Evolutionary conservation across 2,888 invertebrate species (phyloP), one percentile per base, ranked within the genome.

Genomic region (Acanthosepion esculentum): DNA sequence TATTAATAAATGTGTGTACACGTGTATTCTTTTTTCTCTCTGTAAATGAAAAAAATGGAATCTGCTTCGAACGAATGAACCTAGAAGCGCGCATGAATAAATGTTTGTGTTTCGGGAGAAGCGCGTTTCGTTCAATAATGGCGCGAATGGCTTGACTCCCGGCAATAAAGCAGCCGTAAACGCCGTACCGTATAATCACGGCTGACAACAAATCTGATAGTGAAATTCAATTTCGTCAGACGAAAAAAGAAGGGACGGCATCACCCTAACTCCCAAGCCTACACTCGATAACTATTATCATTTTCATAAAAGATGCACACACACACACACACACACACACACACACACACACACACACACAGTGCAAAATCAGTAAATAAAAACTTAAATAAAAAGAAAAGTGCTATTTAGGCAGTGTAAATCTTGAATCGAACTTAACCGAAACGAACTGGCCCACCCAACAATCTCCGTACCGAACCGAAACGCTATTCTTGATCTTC

Each of bases 111-210:
- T 15, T 78, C 78, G 78, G 78, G 78, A 12, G 78, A n/a, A 78
- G 10, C 15, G 10, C 15, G n/a, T 78, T 78, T 78, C 78, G n/a
- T 78, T 78, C 78, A 78, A 78, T 78, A 33, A 78, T 78, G 78
- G 78, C 78, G 78, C 78, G 78, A 78, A 78, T 78, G 78, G 33
- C 78, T 78, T 78, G 78, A 78, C 78, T 78, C 78, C 78, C n/a
- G 33, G 78, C 78, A 78, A 78, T 78, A 78, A 78, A 78, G 78
- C 33, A 33, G 78, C 78, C 78, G 78, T 78, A 78, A 78, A 78
- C 78, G 78, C 78, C 78, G 78, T 78, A 15, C 15, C 78, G 78
- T 78, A 78, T 78, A 78, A 78, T 78, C 78, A 78, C 78, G 78
- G n/a, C 33, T 78, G 78, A 78, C 78, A 78, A 78, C 78, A 78